phyloP scores from a whole-genome alignment of 2,113 vertebrate genomes.

The Narcine bancroftii region DNA sequence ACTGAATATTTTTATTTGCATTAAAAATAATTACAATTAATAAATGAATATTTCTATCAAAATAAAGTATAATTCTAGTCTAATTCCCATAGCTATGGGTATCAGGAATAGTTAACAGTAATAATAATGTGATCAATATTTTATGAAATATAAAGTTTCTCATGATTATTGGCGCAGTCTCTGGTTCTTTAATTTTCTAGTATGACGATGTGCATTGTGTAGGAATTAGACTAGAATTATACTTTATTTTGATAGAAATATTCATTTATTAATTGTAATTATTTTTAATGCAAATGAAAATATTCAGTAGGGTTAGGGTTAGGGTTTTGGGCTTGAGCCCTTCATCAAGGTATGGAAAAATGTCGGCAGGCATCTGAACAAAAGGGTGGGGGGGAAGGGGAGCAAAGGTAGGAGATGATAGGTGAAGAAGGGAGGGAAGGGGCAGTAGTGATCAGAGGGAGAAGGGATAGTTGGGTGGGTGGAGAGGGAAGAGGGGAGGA shows the following conservation, averaged over 20 bases:
- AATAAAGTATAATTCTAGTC: background rate
- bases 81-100: background rate
- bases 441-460: too few relatives aligned
- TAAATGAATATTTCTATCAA: background rate
- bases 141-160: background rate
- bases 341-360: too few relatives aligned
- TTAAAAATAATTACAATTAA: background rate
- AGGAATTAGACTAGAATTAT: background rate
- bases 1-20: background rate
- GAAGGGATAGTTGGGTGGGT: too few relatives aligned
- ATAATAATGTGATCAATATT: conserved; percentile 13
- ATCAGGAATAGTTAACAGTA: background rate
- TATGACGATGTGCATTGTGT: background rate
- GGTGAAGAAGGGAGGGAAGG: too few relatives aligned
- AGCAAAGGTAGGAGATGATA: too few relatives aligned
- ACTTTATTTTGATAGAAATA: background rate
- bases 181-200: background rate
- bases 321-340: too few relatives aligned
- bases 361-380: too few relatives aligned
- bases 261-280: background rate
- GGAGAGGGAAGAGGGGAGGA: too few relatives aligned
- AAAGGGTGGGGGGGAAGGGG: too few relatives aligned
- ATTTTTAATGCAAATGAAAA: background rate
- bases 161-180: background rate
- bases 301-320: background rate